A percentile compares a stretch with the other conserved stretches of the same genome.
phyloP scores from a whole-genome alignment of 2,888 invertebrate genomes.

The Ophioninae sp. region DNA sequence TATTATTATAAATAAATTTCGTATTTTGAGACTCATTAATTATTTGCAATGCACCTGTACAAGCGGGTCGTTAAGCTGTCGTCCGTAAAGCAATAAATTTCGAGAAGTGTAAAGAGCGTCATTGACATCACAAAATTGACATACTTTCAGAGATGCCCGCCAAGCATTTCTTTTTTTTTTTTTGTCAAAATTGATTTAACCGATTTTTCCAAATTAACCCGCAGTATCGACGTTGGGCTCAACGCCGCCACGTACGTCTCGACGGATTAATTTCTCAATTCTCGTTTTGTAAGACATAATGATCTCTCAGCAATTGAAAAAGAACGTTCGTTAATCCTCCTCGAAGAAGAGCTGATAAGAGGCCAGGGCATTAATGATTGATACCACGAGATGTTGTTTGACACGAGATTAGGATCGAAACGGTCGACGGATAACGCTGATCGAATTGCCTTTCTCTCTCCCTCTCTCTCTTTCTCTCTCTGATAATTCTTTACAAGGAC shows the following conservation, averaged over 20 bases:
- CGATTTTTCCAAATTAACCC: background rate
- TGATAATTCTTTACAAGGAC: no score
- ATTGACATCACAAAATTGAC: background rate
- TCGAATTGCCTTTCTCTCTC: background rate
- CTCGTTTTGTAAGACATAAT: background rate
- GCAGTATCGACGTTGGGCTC: background rate
- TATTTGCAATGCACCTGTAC: background rate
- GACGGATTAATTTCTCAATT: conserved; percentile 1
- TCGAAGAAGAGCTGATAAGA: conserved; percentile 16
- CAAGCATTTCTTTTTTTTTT: background rate
- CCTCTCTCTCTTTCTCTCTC: no score
- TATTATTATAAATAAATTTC: background rate
- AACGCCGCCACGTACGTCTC: background rate
- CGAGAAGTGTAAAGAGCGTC: background rate
- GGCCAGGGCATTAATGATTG: conserved; percentile 24
- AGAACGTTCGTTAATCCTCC: conserved; percentile 18
- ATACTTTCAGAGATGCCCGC: background rate
- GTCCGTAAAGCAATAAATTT: background rate
- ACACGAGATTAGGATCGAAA: conserved; percentile 23
- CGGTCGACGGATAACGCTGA: conserved; percentile 11
- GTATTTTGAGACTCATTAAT: background rate
- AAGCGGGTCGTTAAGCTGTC: background rate
- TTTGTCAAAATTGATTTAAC: background rate
- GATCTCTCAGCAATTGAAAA: conserved; percentile 10
- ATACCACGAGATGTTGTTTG: conserved; percentile 19